Evolutionary conservation across 2,797 vertebrate genomes (phyloP).

Genomic region (Hoplostethus mediterraneus): DNA sequence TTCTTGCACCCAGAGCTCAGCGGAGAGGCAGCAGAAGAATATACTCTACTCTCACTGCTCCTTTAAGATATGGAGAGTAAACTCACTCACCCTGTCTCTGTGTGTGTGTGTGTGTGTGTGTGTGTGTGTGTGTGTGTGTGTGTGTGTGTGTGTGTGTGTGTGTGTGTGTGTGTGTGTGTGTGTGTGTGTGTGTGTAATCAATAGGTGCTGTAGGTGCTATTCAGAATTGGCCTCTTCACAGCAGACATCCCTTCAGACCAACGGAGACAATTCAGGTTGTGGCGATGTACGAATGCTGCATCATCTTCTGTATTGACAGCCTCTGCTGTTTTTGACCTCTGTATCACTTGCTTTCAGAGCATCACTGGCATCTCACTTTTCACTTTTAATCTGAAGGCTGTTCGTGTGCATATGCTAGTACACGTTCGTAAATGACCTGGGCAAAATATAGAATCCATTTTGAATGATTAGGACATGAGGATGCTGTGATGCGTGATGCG

Average conservation of each 20-base stretch:
- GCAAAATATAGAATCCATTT: background rate
- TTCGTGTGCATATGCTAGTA: background rate
- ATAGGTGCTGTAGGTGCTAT: slow-evolving; percentile 66
- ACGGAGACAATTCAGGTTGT: slow-evolving; percentile 41
- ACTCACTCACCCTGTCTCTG: slow-evolving; percentile 67
- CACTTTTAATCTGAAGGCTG: background rate
- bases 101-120: slow-evolving; percentile 8
- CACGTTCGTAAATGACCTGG: background rate
- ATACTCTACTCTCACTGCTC: slow-evolving; percentile 25
- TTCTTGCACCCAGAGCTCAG: slow-evolving; percentile 37
- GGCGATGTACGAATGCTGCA: slow-evolving; percentile 47
- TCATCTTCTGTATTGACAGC: slow-evolving; percentile 47
- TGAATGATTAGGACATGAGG: background rate
- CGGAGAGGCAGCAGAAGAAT: background rate
- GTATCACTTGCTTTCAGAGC: background rate
- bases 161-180: slow-evolving; percentile 7
- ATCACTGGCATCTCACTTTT: background rate
- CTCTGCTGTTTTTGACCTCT: background rate
- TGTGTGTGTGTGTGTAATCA: slow-evolving; percentile 52
- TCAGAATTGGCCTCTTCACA: slow-evolving; percentile 46
- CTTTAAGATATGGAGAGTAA: slow-evolving; percentile 59
- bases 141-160: slow-evolving; percentile 6
- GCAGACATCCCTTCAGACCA: slow-evolving; percentile 53
- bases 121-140: slow-evolving; percentile 6
- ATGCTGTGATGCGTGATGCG: background rate